Base-by-base conservation (phyloP, 2,797 vertebrate genomes). In the Rachycentron canadum region DNA sequence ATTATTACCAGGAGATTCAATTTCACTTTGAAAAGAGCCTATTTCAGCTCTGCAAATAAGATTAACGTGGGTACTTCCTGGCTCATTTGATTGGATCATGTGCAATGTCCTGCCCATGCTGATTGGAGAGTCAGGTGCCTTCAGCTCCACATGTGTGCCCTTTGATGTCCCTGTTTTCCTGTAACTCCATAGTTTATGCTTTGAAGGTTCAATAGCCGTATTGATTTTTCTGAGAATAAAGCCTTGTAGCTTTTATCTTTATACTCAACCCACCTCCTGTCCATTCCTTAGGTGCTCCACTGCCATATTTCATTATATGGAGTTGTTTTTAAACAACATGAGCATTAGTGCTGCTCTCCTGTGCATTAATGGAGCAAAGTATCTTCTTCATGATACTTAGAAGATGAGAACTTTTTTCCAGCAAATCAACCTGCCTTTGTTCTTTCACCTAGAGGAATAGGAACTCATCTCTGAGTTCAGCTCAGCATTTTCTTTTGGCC, bases 221-320 rank as follows among this genome's bases (percentile, higher is more conserved):
- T 94, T 91, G 94, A 94, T 93, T 93, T 79, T 67, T 9, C 67
- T 76, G 75, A 91, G 90, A 93, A 91, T 89, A 90, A 92, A 90
- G 92, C 86, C 63, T 72, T 85, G 50, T 79, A 90, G 91, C 88
- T 93, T 90, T 86, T 88, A 88, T 88, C 73, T 77, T 56, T 53
- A 70, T 52, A 81, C 82, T 85, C 81, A 52, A 5, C 73, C 58
- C 59, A 4, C 26, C 74, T 76, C 53, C 34, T 76, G 64, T 73
- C 76, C n/a, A 57, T 71, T 76, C 73, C 64, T 50, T 11, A 14
- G 30, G 28, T 63, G 66, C 60, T 57, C 53, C 74, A 45, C 59
- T 53, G 73, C 21, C 38, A 58, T 82, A 78, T 87, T 75, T 83
- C 17, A 76, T 57, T 34, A 49, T 12, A 43, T 38, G 25, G 32